phyloP scores from a whole-genome alignment of 2,797 vertebrate species.

The Macropus fuliginosus region DNA sequence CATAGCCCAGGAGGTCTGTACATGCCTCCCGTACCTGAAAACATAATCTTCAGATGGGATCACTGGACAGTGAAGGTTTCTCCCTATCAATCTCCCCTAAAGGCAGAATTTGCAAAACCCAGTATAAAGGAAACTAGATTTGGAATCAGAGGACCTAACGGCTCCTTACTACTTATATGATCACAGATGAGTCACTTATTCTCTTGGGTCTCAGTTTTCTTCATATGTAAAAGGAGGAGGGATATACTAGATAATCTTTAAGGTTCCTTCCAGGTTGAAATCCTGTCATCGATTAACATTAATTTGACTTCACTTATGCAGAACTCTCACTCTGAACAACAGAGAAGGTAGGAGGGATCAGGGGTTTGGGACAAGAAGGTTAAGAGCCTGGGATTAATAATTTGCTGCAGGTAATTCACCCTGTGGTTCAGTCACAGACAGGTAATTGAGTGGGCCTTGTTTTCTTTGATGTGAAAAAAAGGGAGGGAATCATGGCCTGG shows the following conservation, averaged over 20 bases:
- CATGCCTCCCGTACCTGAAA: constrained; percentile 90
- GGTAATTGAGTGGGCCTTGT: background rate
- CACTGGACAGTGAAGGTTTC: background rate
- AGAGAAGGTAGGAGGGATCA: background rate
- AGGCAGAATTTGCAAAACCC: background rate
- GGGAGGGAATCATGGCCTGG: background rate
- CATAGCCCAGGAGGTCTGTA: constrained; percentile 89
- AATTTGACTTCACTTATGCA: background rate
- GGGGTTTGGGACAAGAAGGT: background rate
- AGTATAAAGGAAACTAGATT: background rate
- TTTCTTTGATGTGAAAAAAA: background rate
- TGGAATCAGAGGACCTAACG: background rate
- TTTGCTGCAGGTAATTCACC: background rate
- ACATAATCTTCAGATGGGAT: constrained; percentile 2
- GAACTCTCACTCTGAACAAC: background rate
- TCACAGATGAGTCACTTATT: background rate
- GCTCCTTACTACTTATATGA: background rate
- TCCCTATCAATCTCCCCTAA: background rate
- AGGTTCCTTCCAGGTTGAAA: background rate
- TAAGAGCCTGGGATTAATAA: background rate
- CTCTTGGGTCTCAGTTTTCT: background rate
- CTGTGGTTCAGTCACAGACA: background rate
- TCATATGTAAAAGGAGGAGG: background rate
- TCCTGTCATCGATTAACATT: background rate
- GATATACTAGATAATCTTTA: background rate